These are phyloP conservation scores for Ascaphus truei DNA, from an alignment of 2,113 vertebrate genomes.

Conservation along the genomic window DNA sequence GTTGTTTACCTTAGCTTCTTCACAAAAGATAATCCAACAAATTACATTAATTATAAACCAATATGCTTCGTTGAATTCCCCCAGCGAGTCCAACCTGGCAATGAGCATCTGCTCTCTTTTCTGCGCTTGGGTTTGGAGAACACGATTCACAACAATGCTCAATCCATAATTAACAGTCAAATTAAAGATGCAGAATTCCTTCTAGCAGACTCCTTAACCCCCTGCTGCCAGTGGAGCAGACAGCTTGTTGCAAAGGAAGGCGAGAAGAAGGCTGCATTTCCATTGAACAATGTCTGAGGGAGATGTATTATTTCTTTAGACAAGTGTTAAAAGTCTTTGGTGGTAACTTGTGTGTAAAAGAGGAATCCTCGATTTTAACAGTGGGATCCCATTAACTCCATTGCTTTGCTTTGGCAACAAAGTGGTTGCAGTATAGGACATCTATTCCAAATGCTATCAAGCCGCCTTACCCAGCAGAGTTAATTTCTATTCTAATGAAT, in stretches of 20 bases:
- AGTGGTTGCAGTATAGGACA: too few species aligned
- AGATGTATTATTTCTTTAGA: not conserved
- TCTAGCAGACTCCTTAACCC: conserved; percentile 47
- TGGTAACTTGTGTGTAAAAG: too few species aligned
- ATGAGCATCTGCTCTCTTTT: conserved; percentile 91
- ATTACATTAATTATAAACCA: conserved; percentile 99
- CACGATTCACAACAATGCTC: conserved; percentile 80
- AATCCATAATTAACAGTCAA: conserved; percentile 81
- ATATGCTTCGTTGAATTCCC: conserved; percentile 90
- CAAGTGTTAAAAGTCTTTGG: too few species aligned
- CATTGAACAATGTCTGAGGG: not conserved
- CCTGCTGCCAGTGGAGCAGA: conserved; percentile 6
- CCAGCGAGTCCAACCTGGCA: conserved; percentile 81
- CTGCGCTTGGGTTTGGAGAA: conserved; percentile 75
- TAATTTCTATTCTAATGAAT: too few species aligned
- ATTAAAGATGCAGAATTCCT: conserved; percentile 76
- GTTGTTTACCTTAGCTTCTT: conserved; percentile 82
- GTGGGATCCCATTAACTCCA: too few species aligned
- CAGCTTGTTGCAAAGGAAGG: not conserved
- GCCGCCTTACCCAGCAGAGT: too few species aligned
- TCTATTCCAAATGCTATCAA: too few species aligned
- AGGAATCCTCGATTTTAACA: too few species aligned
- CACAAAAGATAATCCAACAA: conserved; percentile 93
- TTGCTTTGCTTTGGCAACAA: too few species aligned
- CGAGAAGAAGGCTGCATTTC: not conserved